phyloP scores from a whole-genome alignment of 1,140 invertebrate genomes.

The Coptotermes formosanus region DNA sequence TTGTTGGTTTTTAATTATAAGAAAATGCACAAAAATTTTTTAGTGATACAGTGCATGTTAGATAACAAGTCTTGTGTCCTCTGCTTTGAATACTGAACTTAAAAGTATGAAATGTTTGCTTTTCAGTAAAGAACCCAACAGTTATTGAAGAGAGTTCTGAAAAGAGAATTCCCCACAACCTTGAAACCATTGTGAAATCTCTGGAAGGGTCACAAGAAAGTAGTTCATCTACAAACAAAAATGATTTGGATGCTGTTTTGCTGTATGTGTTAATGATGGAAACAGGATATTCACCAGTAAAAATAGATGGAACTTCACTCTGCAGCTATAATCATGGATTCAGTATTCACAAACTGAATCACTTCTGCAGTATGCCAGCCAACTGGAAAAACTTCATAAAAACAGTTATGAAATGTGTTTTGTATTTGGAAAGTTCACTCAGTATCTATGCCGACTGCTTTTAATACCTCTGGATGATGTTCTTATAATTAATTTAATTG shows the following conservation, averaged over 20 bases:
- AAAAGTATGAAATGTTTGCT: neutral
- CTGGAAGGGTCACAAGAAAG: neutral
- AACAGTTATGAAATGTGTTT: slow-evolving; percentile 5
- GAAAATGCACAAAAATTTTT: no score
- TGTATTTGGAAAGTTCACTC: neutral
- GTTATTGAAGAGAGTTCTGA: neutral
- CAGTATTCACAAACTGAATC: neutral
- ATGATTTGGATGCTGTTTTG: neutral
- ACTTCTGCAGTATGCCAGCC: neutral
- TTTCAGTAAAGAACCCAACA: neutral
- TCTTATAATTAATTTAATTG: slow-evolving; percentile 13
- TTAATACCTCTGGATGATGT: neutral
- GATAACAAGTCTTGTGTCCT: no score
- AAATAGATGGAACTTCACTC: neutral
- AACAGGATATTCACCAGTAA: neutral
- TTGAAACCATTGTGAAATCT: neutral
- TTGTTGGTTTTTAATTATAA: no score
- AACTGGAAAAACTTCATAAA: neutral
- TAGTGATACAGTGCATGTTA: no score
- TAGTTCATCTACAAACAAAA: neutral
- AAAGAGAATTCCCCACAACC: neutral
- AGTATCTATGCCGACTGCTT: neutral
- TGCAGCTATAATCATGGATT: neutral
- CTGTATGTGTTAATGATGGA: slow-evolving; percentile 19
- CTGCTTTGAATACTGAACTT: no score